phyloP scores from a whole-genome alignment of 2,113 vertebrate species.

The Meriones unguiculatus region DNA sequence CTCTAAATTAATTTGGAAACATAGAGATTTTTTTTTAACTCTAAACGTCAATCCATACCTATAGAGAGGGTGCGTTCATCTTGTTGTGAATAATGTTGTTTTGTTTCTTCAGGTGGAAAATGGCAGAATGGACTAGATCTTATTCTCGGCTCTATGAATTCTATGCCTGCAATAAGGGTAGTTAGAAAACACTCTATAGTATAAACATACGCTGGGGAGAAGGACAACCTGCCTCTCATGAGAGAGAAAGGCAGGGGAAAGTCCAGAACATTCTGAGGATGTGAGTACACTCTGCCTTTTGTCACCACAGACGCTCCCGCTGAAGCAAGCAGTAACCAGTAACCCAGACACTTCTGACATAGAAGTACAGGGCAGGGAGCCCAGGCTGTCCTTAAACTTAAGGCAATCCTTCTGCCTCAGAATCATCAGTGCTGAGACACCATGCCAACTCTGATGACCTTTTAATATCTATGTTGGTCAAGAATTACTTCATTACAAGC shows the following conservation, averaged over 20 bases:
- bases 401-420: neutral
- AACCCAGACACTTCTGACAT: neutral
- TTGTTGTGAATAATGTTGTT: neutral
- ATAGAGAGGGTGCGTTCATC: neutral
- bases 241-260: neutral
- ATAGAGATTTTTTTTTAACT: neutral
- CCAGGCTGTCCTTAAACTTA: neutral
- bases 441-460: neutral
- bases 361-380: neutral
- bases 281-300: neutral
- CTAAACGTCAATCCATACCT: neutral
- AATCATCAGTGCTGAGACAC: no score
- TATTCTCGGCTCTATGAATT: neutral
- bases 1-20: neutral
- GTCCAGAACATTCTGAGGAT: no score
- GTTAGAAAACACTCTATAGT: neutral
- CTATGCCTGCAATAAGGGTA: neutral
- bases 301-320: fast-evolving
- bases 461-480: neutral
- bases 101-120: neutral
- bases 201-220: neutral
- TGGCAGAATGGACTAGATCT: neutral
- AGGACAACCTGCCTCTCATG: neutral
- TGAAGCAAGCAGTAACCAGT: neutral
- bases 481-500: neutral